Base-by-base conservation (phyloP, 2,113 vertebrate genomes). In the Sebastes schlegelii region DNA sequence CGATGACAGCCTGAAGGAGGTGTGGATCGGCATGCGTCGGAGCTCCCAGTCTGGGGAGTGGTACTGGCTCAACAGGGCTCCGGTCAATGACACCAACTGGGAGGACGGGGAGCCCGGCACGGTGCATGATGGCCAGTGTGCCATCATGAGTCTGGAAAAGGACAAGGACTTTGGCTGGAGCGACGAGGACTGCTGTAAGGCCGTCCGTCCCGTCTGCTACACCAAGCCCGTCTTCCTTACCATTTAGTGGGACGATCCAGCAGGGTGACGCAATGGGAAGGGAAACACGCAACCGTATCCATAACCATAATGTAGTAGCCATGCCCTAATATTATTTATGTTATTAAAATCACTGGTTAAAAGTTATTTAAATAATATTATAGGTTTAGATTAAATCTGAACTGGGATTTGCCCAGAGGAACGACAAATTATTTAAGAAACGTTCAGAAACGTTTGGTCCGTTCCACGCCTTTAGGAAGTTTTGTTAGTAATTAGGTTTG, bases 1-100 rank as follows among this genome's bases (percentile, higher is more conserved):
- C 1, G 7, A 0, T 0, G 3, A 4, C 2, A 1, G 0, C 4
- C 10, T 17, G 8, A 0, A 4, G 62, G 9, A 72, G 1, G 82
- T 70, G 8, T 96, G 95, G 95, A 91, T 96, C 17, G 91, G 94
- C 52, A 74, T 94, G 86, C 91, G 94, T 0, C 91, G 88, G 0
- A 86, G 80, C 80, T 82, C 93, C 4, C 11, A 49, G 46, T 88
- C 54, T 0, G 89, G 88, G 0, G 19, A 83, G 2, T 96, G 93
- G 94, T 94, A 94, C 91, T 95, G 95, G 95, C 49, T 92, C 1
- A 84, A 21, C 42, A 1, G 1, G 0, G 12, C 3, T 0, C 0
- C 6, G 0, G 42, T 91, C 34, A 7, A 0, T 0, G 6, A 43
- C 23, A 85, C 86, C 61, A 81, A 80, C 81, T 96, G 95, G 95